A percentile compares a stretch with the other conserved stretches of the same genome.
These are phyloP conservation scores for Pygoscelis antarcticus DNA, from an alignment of 2,113 vertebrate species.

Conservation along the genomic window DNA sequence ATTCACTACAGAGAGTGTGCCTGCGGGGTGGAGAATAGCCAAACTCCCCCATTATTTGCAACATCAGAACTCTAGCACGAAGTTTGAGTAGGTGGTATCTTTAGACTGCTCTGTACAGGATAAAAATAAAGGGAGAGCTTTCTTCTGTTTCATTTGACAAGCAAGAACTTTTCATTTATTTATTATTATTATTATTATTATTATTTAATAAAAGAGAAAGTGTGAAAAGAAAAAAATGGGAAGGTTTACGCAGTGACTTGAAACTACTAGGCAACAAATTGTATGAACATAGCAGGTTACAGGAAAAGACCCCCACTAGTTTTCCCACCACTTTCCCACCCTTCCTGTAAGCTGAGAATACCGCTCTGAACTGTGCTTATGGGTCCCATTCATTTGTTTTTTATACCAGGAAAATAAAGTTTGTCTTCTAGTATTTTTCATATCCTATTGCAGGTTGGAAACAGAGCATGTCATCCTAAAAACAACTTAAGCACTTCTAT, in stretches of 20 bases:
- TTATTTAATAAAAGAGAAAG: not conserved
- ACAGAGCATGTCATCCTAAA: not conserved
- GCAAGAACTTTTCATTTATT: not conserved
- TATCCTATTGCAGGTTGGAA: not conserved
- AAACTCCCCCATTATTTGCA: not conserved
- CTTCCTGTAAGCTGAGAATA: not conserved
- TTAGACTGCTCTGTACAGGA: not conserved
- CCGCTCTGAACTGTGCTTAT: not conserved
- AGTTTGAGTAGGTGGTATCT: not conserved
- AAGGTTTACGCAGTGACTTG: not conserved
- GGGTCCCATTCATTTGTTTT: not conserved
- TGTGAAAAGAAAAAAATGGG: not conserved
- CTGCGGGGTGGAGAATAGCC: not conserved
- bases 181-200: not conserved
- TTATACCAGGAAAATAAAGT: not conserved
- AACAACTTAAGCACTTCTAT: fast-evolving
- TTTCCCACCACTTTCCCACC: not conserved
- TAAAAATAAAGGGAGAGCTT: not conserved
- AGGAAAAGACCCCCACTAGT: not conserved
- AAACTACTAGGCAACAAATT: not conserved
- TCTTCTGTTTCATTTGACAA: not conserved
- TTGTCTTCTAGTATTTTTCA: not conserved
- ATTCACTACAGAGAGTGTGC: not conserved
- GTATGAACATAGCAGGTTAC: not conserved
- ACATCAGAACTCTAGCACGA: not conserved